Conservation (phyloP, 2,888 invertebrate species). For the Oxycera nigricornis region DNA sequence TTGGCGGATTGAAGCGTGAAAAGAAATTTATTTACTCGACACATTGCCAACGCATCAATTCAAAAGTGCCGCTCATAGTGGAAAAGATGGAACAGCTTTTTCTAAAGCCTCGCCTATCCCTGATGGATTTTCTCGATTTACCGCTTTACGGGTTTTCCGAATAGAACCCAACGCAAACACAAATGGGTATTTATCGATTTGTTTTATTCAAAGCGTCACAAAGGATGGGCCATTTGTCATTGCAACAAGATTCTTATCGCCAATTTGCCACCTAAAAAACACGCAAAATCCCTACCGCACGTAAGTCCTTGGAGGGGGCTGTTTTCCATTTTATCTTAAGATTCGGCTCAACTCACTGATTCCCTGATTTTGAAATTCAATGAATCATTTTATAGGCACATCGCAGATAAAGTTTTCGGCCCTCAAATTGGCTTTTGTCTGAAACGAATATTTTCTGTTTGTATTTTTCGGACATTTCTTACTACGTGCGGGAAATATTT, state of each 20-base stretch:
- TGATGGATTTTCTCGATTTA: constrained; percentile 30
- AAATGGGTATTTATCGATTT: background rate
- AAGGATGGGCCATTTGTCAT: constrained; percentile 24
- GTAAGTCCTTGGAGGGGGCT: background rate
- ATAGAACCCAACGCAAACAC: constrained; percentile 12
- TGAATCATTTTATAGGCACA: constrained; percentile 1
- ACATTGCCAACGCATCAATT: constrained; percentile 17
- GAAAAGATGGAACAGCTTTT: constrained; percentile 7
- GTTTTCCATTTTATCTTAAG: background rate
- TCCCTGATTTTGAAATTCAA: constrained; percentile 25
- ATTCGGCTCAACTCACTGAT: background rate
- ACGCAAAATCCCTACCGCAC: constrained; percentile 9
- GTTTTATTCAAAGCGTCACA: constrained; percentile 10
- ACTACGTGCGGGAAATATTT: constrained; percentile 5
- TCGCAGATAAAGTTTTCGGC: background rate
- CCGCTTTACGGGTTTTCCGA: constrained; percentile 5
- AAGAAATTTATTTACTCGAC: constrained; percentile 9
- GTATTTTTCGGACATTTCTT: constrained; percentile 25
- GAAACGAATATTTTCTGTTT: constrained; percentile 11
- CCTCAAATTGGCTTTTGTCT: background rate
- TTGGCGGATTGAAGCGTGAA: background rate
- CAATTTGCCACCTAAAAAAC: constrained; percentile 30
- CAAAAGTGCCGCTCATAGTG: constrained; percentile 1
- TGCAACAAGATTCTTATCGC: constrained; percentile 34
- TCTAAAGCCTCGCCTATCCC: background rate